Evolutionary conservation across 2,888 invertebrate genomes (phyloP).

Genomic region (Notodonta ziczac): DNA sequence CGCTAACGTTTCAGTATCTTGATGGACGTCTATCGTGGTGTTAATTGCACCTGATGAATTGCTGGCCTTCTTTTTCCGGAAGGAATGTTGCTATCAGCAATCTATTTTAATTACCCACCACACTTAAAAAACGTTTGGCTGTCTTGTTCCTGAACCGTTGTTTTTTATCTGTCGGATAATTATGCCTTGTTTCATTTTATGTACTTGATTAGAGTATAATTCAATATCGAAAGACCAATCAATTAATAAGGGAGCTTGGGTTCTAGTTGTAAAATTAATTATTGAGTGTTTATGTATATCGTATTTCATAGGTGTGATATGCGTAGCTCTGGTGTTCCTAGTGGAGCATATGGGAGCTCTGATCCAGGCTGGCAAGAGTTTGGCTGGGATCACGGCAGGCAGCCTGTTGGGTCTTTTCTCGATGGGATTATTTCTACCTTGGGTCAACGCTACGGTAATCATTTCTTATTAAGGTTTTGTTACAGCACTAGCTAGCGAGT

Average conservation of each 20-base stretch:
- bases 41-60: slow-evolving; percentile 17
- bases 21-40: slow-evolving; percentile 31
- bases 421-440: slow-evolving; percentile 88
- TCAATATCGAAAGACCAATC: no score
- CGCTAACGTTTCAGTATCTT: slow-evolving; percentile 21
- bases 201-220: neutral
- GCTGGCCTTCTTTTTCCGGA: slow-evolving; percentile 26
- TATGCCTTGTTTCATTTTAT: neutral
- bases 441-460: slow-evolving; percentile 87
- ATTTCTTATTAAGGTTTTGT: neutral
- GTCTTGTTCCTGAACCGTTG: neutral
- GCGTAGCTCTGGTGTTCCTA: slow-evolving; percentile 88
- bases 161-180: neutral
- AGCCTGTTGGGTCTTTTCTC: slow-evolving; percentile 89
- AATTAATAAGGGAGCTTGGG: no score
- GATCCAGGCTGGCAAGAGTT: slow-evolving; percentile 88
- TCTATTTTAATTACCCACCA: slow-evolving; percentile 6
- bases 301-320: slow-evolving; percentile 75
- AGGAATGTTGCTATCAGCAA: slow-evolving; percentile 18
- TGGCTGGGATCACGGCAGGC: slow-evolving; percentile 89
- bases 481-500: no score
- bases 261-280: no score
- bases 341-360: slow-evolving; percentile 89
- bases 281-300: neutral
- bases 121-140: slow-evolving; percentile 1